A percentile compares a stretch with the other conserved stretches of the same genome.
Evolutionary conservation across 2,888 invertebrate genomes (phyloP).

Genomic region (Lasioglossum morio): DNA sequence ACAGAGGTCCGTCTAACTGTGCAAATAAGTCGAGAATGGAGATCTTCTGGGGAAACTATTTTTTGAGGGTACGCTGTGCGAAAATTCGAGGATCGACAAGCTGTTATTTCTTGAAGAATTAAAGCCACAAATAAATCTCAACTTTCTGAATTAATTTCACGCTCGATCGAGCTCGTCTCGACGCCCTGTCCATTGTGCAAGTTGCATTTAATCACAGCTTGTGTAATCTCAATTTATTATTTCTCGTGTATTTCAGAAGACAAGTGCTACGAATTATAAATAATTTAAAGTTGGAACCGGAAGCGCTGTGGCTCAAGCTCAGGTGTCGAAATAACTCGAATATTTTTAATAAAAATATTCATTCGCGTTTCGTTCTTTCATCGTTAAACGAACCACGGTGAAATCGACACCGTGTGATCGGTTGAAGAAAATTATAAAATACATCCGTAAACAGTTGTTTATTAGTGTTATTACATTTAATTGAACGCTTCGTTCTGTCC

Average conservation of each 20-base stretch:
- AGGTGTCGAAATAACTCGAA: neutral
- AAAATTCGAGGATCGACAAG: neutral
- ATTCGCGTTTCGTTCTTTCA: neutral
- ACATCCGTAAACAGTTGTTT: constrained; percentile 20
- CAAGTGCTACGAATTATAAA: neutral
- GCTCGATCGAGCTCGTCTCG: neutral
- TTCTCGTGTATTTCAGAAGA: neutral
- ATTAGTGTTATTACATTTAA: constrained; percentile 41
- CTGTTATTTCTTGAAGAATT: neutral
- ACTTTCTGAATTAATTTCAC: neutral
- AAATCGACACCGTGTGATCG: neutral
- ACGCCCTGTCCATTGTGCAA: neutral
- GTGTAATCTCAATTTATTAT: neutral
- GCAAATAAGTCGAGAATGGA: neutral
- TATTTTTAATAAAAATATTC: neutral
- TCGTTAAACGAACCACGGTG: neutral
- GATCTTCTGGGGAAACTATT: neutral
- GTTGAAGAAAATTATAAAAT: constrained; percentile 39
- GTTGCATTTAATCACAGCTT: neutral
- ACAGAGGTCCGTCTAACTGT: neutral
- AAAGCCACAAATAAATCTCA: neutral
- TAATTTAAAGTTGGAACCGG: neutral
- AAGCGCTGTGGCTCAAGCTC: neutral
- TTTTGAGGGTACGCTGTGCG: neutral
- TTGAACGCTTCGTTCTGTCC: neutral